Conservation (phyloP, 1,140 invertebrate genomes). For the Parapsyche elsis region DNA sequence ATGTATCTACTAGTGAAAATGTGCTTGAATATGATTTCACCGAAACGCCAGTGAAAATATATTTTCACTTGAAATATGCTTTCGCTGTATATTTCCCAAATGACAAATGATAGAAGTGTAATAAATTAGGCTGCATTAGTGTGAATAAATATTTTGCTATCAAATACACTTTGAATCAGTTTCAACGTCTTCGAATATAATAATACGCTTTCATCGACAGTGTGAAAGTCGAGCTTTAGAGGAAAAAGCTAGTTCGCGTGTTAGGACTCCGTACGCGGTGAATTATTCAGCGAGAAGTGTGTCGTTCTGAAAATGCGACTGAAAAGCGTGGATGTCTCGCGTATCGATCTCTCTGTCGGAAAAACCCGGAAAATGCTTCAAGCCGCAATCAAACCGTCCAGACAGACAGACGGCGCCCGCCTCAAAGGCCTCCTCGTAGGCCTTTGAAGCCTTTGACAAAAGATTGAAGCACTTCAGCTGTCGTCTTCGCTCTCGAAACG, state of each 20-base stretch:
- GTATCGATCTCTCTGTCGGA: neutral
- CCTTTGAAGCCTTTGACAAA: neutral
- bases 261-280: neutral
- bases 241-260: constrained; percentile 14
- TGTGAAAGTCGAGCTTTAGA: neutral
- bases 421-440: neutral
- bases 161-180: too few relatives aligned
- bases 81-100: too few relatives aligned
- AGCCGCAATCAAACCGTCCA: neutral
- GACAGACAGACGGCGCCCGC: neutral
- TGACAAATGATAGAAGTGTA: too few relatives aligned
- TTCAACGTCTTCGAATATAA: too few relatives aligned
- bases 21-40: too few relatives aligned
- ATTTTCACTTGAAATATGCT: too few relatives aligned
- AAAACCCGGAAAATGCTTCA: neutral
- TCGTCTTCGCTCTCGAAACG: too few relatives aligned
- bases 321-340: constrained; percentile 26
- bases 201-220: neutral
- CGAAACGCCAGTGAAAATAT: too few relatives aligned
- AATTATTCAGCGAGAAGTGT: constrained; percentile 34
- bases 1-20: too few relatives aligned
- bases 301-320: constrained; percentile 30
- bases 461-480: neutral
- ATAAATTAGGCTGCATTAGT: too few relatives aligned
- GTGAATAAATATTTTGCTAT: too few relatives aligned